Percentiles rank a stretch among this genome's conserved stretches.
phyloP scores from a whole-genome alignment of 2,797 vertebrate genomes.

The Acanthis flammea region DNA sequence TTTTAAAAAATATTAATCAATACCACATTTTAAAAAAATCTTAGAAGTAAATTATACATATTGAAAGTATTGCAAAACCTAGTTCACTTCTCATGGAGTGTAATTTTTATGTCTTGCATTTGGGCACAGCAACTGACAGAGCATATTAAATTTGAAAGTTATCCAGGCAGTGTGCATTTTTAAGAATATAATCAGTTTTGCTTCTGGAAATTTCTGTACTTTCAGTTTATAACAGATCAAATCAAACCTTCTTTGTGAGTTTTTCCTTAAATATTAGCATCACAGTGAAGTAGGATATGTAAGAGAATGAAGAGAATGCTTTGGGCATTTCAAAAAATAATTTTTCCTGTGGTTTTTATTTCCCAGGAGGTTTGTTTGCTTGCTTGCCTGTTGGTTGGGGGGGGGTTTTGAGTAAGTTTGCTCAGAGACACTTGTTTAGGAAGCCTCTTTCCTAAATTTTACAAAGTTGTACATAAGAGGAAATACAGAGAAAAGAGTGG shows the following conservation, averaged over 20 bases:
- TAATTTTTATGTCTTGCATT: not conserved
- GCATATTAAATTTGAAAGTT: not conserved
- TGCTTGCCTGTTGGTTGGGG: rapidly evolving
- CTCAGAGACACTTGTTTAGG: not conserved
- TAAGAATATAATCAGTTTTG: not conserved
- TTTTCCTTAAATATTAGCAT: not conserved
- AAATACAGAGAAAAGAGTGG: not conserved
- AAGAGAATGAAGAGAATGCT: not conserved
- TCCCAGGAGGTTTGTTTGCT: not conserved
- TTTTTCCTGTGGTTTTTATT: not conserved
- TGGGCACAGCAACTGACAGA: not conserved
- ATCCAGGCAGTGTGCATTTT: not conserved
- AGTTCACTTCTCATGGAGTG: not conserved
- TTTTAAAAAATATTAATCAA: not conserved
- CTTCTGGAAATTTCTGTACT: not conserved
- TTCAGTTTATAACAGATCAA: not conserved
- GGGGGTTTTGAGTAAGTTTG: rapidly evolving
- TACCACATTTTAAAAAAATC: not conserved
- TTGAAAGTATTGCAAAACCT: not conserved
- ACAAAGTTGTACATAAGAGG: rapidly evolving
- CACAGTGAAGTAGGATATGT: not conserved
- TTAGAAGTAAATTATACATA: not conserved
- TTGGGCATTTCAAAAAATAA: not conserved
- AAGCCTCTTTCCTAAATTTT: not conserved
- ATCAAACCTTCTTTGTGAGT: not conserved